phyloP scores from a whole-genome alignment of 2,113 vertebrate genomes.

The Poecilia latipinna region DNA sequence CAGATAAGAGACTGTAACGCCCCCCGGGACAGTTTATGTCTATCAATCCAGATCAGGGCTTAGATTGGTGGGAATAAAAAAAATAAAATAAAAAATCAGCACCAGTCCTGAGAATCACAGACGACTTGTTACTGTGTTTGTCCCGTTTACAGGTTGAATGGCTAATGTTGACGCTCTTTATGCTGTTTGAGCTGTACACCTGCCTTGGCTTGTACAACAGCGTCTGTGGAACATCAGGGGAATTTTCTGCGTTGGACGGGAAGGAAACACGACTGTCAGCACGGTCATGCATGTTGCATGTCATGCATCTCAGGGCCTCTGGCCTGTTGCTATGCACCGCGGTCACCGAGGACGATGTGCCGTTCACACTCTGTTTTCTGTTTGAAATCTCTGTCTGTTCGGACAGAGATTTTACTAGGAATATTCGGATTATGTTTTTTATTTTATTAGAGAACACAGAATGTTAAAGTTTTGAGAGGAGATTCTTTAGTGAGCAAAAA shows the following conservation, averaged over 20 bases:
- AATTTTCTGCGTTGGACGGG: too few species aligned
- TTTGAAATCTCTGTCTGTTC: background rate
- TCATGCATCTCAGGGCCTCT: background rate
- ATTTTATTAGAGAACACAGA: background rate
- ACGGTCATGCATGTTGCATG: background rate
- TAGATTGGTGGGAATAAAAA: background rate
- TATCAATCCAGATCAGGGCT: conserved; percentile 12
- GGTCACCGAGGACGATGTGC: background rate
- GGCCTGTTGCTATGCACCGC: background rate
- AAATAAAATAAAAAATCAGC: too few species aligned
- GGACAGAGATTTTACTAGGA: background rate
- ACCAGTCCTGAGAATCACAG: too few species aligned
- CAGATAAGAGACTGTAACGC: conserved; percentile 27
- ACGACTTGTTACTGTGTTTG: too few species aligned
- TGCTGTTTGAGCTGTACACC: too few species aligned
- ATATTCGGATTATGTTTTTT: background rate
- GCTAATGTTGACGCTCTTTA: too few species aligned
- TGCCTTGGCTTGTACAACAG: background rate
- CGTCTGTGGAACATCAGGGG: background rate
- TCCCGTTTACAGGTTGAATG: too few species aligned
- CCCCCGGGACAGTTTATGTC: conserved; percentile 26
- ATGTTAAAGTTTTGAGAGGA: background rate
- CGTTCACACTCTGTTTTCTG: background rate
- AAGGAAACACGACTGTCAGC: background rate
- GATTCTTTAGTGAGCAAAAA: background rate